Percentiles rank a stretch among this genome's conserved stretches.
phyloP scores from a whole-genome alignment of 2,888 invertebrate species.

The Sepiola atlantica region DNA sequence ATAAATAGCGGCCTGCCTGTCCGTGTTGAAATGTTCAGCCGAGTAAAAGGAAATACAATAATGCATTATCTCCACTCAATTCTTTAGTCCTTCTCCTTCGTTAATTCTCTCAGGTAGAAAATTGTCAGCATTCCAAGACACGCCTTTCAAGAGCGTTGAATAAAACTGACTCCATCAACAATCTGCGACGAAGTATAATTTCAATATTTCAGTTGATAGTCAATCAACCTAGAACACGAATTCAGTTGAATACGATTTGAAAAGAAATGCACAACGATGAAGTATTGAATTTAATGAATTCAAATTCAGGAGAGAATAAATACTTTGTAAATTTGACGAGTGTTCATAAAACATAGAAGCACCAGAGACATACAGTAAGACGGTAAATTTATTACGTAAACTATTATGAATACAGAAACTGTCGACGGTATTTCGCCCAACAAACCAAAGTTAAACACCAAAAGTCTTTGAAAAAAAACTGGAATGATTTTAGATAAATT shows the following conservation, averaged over 20 bases:
- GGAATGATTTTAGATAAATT: too few species aligned
- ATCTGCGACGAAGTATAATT: not conserved
- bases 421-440: too few species aligned
- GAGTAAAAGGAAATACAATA: not conserved
- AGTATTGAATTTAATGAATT: not conserved
- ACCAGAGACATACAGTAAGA: too few species aligned
- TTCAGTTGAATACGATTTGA: not conserved
- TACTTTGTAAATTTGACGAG: not conserved
- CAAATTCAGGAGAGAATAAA: not conserved
- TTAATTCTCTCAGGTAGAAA: not conserved
- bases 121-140: not conserved
- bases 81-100: not conserved
- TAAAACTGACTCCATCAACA: not conserved
- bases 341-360: too few species aligned
- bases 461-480: too few species aligned
- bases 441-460: too few species aligned
- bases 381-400: too few species aligned
- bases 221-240: not conserved
- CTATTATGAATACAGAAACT: too few species aligned
- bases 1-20: too few species aligned
- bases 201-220: not conserved
- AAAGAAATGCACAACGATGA: not conserved
- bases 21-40: not conserved
- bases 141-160: not conserved
- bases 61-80: not conserved